A percentile compares a stretch with the other conserved stretches of the same genome.
Conservation (phyloP, 2,888 invertebrate species). For the Xylocampa areola region DNA sequence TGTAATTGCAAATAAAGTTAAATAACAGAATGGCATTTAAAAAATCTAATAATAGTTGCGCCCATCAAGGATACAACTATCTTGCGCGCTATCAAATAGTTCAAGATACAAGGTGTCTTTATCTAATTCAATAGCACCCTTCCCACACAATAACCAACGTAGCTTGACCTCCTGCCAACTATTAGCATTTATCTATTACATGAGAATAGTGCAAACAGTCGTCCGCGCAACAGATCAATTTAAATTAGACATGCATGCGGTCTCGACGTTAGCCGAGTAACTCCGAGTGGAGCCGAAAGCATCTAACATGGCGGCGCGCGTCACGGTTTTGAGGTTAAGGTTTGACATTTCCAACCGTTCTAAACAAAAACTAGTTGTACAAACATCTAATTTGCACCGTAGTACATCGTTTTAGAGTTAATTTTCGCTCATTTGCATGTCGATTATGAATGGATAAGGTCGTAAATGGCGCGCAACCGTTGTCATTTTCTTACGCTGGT, state of each 20-base stretch:
- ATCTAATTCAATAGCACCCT: conserved; percentile 80
- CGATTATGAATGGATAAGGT: conserved; percentile 61
- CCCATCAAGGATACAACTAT: conserved; percentile 64
- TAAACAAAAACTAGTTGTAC: conserved; percentile 68
- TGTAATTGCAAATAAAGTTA: conserved; percentile 32
- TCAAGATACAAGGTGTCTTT: conserved; percentile 80
- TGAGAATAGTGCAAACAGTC: conserved; percentile 35
- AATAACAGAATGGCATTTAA: conserved; percentile 40
- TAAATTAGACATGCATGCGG: conserved; percentile 66
- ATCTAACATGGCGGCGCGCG: conserved; percentile 82
- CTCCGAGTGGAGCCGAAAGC: conserved; percentile 76
- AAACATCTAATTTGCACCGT: conserved; percentile 53
- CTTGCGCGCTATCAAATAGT: conserved; percentile 72
- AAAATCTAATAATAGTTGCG: conserved; percentile 56
- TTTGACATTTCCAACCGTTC: conserved; percentile 86
- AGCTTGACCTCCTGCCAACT: conserved; percentile 63
- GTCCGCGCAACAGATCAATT: conserved; percentile 60
- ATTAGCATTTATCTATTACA: conserved; percentile 48
- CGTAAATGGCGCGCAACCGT: conserved; percentile 73
- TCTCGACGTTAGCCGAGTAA: conserved; percentile 67
- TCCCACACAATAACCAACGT: conserved; percentile 64
- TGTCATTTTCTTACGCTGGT: conserved; percentile 78
- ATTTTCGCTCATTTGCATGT: conserved; percentile 59
- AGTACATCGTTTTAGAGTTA: conserved; percentile 62
- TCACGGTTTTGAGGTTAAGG: conserved; percentile 90